These are phyloP conservation scores for Candoia aspera DNA, from an alignment of 2,113 vertebrate species.

Conservation along the genomic window DNA sequence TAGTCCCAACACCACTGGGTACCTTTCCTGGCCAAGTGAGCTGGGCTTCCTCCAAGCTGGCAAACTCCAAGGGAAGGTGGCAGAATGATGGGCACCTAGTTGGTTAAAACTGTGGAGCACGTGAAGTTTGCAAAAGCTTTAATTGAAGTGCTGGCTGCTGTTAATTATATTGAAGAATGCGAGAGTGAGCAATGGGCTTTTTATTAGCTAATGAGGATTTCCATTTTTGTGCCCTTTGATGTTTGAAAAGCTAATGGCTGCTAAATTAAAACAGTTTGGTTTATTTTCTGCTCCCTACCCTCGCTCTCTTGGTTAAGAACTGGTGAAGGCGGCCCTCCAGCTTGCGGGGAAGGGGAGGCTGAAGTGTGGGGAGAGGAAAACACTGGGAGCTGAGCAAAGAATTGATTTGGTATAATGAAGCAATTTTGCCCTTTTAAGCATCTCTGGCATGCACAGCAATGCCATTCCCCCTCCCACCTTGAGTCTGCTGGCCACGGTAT, in stretches of 20 bases:
- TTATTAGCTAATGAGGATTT: constrained; percentile 75
- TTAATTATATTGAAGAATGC: constrained; percentile 70
- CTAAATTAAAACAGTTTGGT: constrained; percentile 50
- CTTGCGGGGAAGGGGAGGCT: background rate
- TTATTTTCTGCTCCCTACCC: background rate
- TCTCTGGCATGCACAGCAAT: background rate
- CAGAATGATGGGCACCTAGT: accelerated
- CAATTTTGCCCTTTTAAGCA: background rate
- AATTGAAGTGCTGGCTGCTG: constrained; percentile 69
- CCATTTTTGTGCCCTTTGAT: constrained; percentile 65
- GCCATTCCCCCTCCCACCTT: too few species aligned
- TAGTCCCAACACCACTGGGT: background rate
- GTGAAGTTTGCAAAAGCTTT: constrained; percentile 63
- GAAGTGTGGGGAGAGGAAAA: background rate
- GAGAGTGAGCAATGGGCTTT: constrained; percentile 66
- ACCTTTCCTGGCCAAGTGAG: too few species aligned
- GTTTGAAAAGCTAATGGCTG: constrained; percentile 58
- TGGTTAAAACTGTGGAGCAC: background rate
- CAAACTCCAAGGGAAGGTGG: background rate
- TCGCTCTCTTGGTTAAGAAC: background rate
- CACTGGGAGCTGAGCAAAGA: background rate
- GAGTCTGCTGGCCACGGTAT: background rate
- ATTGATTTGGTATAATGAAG: background rate
- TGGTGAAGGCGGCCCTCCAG: background rate
- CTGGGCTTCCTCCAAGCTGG: background rate